Conservation (phyloP, 2,113 vertebrate genomes). For the Syrmaticus mikado region DNA sequence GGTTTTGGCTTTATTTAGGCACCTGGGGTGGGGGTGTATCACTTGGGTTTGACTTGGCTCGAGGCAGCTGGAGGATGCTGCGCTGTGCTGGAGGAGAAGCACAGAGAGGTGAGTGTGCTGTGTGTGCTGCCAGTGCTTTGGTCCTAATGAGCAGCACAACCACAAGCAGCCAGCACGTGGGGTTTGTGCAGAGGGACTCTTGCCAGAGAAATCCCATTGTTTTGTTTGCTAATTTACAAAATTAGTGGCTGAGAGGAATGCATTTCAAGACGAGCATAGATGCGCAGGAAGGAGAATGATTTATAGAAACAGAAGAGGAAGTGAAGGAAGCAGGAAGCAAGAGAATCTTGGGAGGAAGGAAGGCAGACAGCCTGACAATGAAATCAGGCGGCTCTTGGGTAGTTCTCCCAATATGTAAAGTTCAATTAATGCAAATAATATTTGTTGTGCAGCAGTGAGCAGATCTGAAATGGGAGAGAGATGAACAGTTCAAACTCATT, state of each 20-base stretch:
- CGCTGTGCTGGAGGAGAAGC: neutral
- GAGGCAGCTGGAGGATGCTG: neutral
- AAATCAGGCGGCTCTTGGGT: neutral
- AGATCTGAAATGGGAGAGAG: neutral
- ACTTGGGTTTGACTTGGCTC: neutral
- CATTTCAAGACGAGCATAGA: neutral
- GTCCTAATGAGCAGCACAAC: neutral
- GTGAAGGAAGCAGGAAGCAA: neutral
- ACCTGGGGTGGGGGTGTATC: neutral
- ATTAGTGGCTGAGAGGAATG: conserved; percentile 1
- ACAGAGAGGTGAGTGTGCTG: rapidly evolving
- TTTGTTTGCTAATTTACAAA: neutral
- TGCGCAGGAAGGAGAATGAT: neutral
- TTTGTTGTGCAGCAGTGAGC: neutral
- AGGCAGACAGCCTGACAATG: neutral
- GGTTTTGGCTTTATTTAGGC: neutral
- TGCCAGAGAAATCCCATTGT: conserved; percentile 17
- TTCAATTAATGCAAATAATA: neutral
- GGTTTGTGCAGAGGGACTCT: neutral
- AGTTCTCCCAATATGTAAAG: neutral
- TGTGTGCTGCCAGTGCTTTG: rapidly evolving
- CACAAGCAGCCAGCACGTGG: neutral
- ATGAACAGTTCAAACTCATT: neutral
- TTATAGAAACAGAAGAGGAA: neutral
- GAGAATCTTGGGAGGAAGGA: neutral